These are phyloP conservation scores for Amorpha juglandis DNA, from an alignment of 2,888 invertebrate genomes.

Conservation along the genomic window DNA sequence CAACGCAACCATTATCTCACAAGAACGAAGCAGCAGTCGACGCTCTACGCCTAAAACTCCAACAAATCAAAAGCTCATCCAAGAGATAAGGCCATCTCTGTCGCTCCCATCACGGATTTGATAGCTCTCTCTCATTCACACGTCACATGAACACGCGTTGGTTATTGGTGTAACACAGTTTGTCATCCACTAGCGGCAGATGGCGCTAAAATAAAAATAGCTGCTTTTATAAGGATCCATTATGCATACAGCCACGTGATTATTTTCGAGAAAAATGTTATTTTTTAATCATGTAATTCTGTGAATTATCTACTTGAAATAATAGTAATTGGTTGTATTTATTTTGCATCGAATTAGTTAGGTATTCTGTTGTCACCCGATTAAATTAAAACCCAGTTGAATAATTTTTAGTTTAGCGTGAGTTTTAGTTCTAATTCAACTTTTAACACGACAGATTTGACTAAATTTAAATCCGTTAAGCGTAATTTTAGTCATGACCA, in stretches of 20 bases:
- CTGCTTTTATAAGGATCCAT: slow-evolving; percentile 1
- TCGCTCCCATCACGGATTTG: slow-evolving; percentile 45
- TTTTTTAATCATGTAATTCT: slow-evolving; percentile 11
- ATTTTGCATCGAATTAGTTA: neutral
- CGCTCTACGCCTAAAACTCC: slow-evolving; percentile 76
- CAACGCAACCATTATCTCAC: slow-evolving; percentile 66
- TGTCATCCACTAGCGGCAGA: neutral
- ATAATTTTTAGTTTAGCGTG: too few species aligned
- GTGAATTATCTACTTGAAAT: neutral
- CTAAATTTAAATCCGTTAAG: too few species aligned
- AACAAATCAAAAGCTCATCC: slow-evolving; percentile 81
- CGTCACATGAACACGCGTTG: slow-evolving; percentile 31
- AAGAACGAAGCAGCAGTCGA: slow-evolving; percentile 79
- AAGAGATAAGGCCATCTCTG: slow-evolving; percentile 71
- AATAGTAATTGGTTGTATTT: neutral
- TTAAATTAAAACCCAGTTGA: too few species aligned
- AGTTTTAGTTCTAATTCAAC: too few species aligned
- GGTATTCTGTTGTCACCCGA: too few species aligned
- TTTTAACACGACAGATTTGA: too few species aligned
- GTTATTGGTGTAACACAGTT: slow-evolving; percentile 1
- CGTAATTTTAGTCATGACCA: too few species aligned
- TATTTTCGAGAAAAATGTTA: neutral
- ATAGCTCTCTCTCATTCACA: slow-evolving; percentile 56
- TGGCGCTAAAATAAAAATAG: slow-evolving; percentile 11
- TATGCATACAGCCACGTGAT: neutral